A percentile compares a stretch with the other conserved stretches of the same genome.
Evolutionary conservation across 2,888 invertebrate genomes (phyloP).

Genomic region (Thalpophila matura): DNA sequence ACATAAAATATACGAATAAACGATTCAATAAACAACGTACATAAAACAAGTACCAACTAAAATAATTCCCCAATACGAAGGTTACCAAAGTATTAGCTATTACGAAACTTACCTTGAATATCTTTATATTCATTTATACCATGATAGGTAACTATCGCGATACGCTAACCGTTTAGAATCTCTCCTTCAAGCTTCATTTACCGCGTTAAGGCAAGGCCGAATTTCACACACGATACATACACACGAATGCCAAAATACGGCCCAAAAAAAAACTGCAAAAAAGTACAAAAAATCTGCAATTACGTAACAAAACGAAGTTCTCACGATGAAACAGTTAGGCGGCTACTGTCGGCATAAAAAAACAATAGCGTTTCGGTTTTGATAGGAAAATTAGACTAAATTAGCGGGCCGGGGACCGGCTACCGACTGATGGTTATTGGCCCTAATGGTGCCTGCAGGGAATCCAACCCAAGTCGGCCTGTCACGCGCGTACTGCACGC

Average conservation of each 20-base stretch:
- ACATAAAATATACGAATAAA: too few relatives aligned
- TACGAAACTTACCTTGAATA: constrained; percentile 61
- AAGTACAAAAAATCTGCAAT: constrained; percentile 72
- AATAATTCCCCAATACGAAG: constrained; percentile 34
- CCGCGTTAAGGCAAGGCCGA: constrained; percentile 82
- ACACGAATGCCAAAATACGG: constrained; percentile 73
- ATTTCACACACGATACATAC: constrained; percentile 70
- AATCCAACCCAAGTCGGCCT: constrained; percentile 76
- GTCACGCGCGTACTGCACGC: constrained; percentile 87
- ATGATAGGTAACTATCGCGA: constrained; percentile 61
- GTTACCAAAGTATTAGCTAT: constrained; percentile 45
- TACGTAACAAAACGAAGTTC: constrained; percentile 83
- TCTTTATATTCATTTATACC: constrained; percentile 53
- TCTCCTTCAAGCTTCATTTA: constrained; percentile 85
- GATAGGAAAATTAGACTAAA: constrained; percentile 91
- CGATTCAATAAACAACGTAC: not conserved
- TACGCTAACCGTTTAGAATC: constrained; percentile 67
- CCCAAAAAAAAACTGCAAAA: constrained; percentile 62
- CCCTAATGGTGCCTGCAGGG: constrained; percentile 88
- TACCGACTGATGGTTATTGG: constrained; percentile 89
- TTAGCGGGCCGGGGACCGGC: constrained; percentile 83
- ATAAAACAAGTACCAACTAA: constrained; percentile 11
- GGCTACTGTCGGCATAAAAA: constrained; percentile 80
- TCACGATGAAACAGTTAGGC: constrained; percentile 85
- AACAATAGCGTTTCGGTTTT: constrained; percentile 85